Percentiles rank a stretch among this genome's conserved stretches.
Conservation (phyloP, 1,140 invertebrate genomes). For the Mamestra configurata region DNA sequence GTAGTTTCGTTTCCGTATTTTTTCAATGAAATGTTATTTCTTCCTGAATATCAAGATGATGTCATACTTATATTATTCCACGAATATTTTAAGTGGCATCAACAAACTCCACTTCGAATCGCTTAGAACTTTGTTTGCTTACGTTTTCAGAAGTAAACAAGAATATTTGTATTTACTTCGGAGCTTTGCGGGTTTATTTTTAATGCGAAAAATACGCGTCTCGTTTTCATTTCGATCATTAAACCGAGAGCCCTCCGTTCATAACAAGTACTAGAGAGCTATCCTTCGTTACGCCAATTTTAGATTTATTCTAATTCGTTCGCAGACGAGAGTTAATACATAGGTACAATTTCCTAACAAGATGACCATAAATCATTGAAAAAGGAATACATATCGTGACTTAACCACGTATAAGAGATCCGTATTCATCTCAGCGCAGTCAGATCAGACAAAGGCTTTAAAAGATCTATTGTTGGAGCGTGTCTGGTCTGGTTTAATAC, state of each 20-base stretch:
- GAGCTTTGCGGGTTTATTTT: neutral
- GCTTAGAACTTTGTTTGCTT: conserved; percentile 31
- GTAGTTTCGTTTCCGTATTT: neutral
- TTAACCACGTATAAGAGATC: conserved; percentile 57
- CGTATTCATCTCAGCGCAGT: conserved; percentile 57
- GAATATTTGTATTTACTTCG: conserved; percentile 24
- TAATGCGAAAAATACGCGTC: neutral
- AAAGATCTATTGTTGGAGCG: conserved; percentile 71
- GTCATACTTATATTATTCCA: conserved; percentile 29
- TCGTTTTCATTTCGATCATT: neutral
- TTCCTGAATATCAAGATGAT: neutral
- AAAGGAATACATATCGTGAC: conserved; percentile 49
- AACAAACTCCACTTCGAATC: conserved; percentile 19
- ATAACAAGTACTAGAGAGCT: neutral
- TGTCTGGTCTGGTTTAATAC: conserved; percentile 71
- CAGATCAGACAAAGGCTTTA: conserved; percentile 62
- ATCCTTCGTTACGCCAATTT: conserved; percentile 3
- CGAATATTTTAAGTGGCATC: conserved; percentile 31
- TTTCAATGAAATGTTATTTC: neutral
- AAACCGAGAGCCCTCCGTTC: neutral
- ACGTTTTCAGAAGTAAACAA: conserved; percentile 10
- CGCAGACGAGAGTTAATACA: neutral
- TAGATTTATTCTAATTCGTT: conserved; percentile 27
- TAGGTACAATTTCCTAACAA: neutral
- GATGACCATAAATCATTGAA: conserved; percentile 17